Evolutionary conservation across 2,113 vertebrate genomes (phyloP).

Genomic region (Dasyurus viverrinus): DNA sequence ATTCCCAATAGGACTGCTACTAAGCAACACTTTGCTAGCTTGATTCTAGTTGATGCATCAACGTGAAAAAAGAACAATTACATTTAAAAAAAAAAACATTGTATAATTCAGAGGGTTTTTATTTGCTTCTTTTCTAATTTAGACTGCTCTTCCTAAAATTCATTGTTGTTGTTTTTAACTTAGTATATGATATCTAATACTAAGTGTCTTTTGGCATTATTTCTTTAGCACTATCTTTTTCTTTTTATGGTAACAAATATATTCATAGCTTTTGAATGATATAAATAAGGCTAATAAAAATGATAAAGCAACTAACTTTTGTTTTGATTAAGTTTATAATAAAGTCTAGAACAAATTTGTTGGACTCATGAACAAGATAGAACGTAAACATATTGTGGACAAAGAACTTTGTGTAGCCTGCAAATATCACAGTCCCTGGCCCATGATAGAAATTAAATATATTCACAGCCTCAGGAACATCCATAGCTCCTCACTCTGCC

Average conservation of each 20-base stretch:
- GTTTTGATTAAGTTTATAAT: not conserved
- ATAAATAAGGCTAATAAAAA: not conserved
- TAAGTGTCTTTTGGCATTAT: not conserved
- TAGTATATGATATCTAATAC: not conserved
- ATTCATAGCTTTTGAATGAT: not conserved
- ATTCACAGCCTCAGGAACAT: not conserved
- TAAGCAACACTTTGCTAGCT: not conserved
- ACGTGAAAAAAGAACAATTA: not conserved
- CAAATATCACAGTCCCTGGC: not conserved
- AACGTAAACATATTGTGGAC: not conserved
- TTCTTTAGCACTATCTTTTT: not conserved
- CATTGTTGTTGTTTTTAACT: not conserved
- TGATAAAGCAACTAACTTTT: not conserved
- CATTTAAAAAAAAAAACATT: not conserved
- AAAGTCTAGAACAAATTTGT: not conserved
- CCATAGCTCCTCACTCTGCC: not conserved
- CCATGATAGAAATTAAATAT: not conserved
- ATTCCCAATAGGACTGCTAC: not conserved
- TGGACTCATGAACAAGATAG: not conserved
- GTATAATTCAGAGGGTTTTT: not conserved
- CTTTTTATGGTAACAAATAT: not conserved
- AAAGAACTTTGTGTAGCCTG: not conserved
- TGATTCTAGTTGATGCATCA: not conserved
- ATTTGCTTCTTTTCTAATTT: not conserved
- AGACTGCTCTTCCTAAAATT: not conserved